A percentile compares a stretch with the other conserved stretches of the same genome.
These are phyloP conservation scores for Notolepis coatsorum DNA, from an alignment of 2,797 vertebrate genomes.

Conservation along the genomic window DNA sequence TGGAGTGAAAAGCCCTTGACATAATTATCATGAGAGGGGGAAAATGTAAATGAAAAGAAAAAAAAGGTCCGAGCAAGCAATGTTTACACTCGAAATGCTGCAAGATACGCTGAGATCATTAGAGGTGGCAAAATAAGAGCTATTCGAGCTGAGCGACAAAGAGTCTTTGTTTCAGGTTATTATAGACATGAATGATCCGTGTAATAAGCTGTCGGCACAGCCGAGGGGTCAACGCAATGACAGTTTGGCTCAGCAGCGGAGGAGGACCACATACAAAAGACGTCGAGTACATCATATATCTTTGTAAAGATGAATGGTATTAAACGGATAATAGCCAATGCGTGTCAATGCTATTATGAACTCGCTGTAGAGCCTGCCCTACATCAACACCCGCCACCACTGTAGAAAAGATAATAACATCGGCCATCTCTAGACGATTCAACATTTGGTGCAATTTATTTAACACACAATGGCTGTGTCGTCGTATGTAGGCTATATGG, in stretches of 20 bases:
- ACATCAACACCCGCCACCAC: slow-evolving; percentile 64
- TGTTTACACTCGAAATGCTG: slow-evolving; percentile 47
- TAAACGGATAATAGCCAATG: background rate
- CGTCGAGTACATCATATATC: slow-evolving; percentile 16
- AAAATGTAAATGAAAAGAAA: slow-evolving; percentile 3
- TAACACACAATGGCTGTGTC: slow-evolving; percentile 33
- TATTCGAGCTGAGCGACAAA: slow-evolving; percentile 1
- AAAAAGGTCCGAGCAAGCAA: slow-evolving; percentile 21
- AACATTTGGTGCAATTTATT: slow-evolving; percentile 65
- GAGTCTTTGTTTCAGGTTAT: slow-evolving; percentile 44
- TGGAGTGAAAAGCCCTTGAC: slow-evolving; percentile 6
- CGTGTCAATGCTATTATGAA: background rate
- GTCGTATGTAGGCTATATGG: background rate
- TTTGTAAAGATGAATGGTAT: background rate
- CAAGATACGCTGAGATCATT: background rate
- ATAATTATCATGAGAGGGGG: slow-evolving; percentile 19
- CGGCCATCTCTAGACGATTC: slow-evolving; percentile 42
- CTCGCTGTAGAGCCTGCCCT: slow-evolving; percentile 35
- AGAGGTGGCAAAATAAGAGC: no score
- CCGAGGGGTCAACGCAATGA: slow-evolving; percentile 85
- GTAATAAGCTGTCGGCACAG: slow-evolving; percentile 67
- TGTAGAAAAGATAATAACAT: slow-evolving; percentile 8
- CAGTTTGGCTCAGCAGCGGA: slow-evolving; percentile 72
- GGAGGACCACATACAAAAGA: slow-evolving; percentile 11
- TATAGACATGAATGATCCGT: slow-evolving; percentile 78